A percentile compares a stretch with the other conserved stretches of the same genome.
Conservation (phyloP, 2,113 vertebrate species). For the Amazona guildingii region DNA sequence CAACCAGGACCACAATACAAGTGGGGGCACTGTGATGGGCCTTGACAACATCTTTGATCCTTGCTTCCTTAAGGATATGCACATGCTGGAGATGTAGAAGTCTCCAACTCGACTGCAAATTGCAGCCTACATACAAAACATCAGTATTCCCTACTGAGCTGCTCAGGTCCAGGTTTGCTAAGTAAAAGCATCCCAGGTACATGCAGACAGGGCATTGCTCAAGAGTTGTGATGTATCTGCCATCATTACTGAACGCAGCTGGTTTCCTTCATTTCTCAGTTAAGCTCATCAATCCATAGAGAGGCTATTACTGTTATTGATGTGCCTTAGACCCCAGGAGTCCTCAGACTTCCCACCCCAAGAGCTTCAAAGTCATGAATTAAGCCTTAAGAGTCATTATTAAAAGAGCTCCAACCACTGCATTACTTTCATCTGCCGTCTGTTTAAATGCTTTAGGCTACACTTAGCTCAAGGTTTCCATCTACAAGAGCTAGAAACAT, state of each 20-base stretch:
- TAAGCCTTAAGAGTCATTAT: constrained; percentile 38
- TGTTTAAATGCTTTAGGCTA: constrained; percentile 53
- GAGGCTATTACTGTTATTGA: constrained; percentile 36
- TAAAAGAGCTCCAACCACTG: constrained; percentile 39
- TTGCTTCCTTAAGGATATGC: not conserved
- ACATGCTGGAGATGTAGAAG: not conserved
- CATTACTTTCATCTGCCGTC: constrained; percentile 48
- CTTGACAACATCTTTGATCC: not conserved
- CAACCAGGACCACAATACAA: accelerated
- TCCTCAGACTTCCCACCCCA: constrained; percentile 11
- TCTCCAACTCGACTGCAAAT: accelerated
- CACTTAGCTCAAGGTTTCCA: constrained; percentile 57
- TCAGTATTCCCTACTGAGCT: not conserved
- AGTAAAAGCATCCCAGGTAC: not conserved
- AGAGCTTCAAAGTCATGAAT: constrained; percentile 36
- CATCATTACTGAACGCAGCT: not conserved
- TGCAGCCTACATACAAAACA: accelerated
- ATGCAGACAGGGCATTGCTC: not conserved
- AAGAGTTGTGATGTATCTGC: not conserved
- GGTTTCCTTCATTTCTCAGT: not conserved
- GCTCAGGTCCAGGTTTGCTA: not conserved
- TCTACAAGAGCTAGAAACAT: constrained; percentile 24
- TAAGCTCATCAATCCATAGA: constrained; percentile 21
- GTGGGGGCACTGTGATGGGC: no score
- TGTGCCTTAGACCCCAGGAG: constrained; percentile 40